phyloP scores from a whole-genome alignment of 2,113 vertebrate genomes.

The Chaetura pelagica region DNA sequence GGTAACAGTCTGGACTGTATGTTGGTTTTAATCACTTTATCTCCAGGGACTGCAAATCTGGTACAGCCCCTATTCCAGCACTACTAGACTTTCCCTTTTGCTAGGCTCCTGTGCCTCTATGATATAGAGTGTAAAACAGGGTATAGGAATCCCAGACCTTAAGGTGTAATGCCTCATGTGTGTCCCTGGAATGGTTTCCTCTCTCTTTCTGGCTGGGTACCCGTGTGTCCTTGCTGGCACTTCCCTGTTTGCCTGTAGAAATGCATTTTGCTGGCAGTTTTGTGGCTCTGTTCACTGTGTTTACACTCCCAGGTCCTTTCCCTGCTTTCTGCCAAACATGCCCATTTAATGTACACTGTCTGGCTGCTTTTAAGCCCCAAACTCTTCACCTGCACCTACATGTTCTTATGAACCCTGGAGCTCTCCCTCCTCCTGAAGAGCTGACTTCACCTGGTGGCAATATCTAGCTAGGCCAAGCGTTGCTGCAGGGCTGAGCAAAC shows the following conservation, averaged over 20 bases:
- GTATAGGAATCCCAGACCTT: neutral
- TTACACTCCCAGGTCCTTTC: neutral
- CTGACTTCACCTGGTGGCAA: neutral
- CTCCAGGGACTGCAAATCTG: neutral
- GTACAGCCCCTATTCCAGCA: neutral
- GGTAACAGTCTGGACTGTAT: neutral
- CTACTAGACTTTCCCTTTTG: neutral
- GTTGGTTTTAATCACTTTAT: neutral
- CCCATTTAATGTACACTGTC: neutral
- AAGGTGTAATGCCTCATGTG: neutral
- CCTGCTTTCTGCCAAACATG: neutral
- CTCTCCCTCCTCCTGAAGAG: neutral
- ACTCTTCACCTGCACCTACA: neutral
- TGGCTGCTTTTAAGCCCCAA: neutral
- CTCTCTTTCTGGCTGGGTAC: neutral
- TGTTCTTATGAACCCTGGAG: neutral
- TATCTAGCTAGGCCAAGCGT: neutral
- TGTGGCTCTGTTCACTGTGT: conserved; percentile 5
- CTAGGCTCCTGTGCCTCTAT: neutral
- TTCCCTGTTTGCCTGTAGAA: neutral
- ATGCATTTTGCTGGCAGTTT: conserved; percentile 30
- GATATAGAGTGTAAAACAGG: neutral
- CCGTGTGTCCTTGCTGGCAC: neutral
- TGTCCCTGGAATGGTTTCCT: neutral
- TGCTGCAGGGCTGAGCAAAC: neutral